Conservation (phyloP, 2,113 vertebrate species). For the Eubucco bourcierii region DNA sequence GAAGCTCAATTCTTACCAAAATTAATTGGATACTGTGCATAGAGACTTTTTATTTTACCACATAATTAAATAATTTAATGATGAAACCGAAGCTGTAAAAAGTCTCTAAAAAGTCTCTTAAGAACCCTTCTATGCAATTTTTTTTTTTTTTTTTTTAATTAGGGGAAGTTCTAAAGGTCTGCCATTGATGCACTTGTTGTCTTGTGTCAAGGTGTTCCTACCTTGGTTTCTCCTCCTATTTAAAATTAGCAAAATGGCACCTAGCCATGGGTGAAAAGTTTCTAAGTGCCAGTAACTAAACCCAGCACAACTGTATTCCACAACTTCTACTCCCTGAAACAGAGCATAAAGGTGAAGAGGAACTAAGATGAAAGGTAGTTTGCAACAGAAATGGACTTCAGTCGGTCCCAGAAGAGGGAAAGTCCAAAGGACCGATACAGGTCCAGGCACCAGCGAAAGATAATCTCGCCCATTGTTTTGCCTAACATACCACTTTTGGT, state of each 20-base stretch:
- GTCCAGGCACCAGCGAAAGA: neutral
- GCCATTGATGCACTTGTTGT: neutral
- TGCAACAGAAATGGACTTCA: neutral
- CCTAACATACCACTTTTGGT: fast-evolving
- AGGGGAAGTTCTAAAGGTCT: neutral
- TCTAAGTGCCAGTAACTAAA: neutral
- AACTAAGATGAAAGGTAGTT: neutral
- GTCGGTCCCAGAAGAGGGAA: neutral
- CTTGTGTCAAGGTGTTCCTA: neutral
- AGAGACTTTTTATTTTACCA: neutral
- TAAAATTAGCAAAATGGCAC: neutral
- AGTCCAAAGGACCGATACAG: neutral
- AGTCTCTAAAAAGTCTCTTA: neutral
- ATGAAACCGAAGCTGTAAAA: neutral
- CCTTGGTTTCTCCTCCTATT: neutral
- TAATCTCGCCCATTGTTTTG: neutral
- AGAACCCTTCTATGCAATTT: neutral
- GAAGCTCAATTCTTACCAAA: neutral
- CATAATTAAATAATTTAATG: neutral
- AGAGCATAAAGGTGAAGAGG: neutral
- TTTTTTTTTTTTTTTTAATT: too few species aligned
- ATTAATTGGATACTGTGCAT: neutral
- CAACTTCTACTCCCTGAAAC: neutral
- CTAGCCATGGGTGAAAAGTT: neutral
- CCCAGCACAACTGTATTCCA: neutral